Conservation (phyloP, 2,797 vertebrate species). For the Mycteria americana region DNA sequence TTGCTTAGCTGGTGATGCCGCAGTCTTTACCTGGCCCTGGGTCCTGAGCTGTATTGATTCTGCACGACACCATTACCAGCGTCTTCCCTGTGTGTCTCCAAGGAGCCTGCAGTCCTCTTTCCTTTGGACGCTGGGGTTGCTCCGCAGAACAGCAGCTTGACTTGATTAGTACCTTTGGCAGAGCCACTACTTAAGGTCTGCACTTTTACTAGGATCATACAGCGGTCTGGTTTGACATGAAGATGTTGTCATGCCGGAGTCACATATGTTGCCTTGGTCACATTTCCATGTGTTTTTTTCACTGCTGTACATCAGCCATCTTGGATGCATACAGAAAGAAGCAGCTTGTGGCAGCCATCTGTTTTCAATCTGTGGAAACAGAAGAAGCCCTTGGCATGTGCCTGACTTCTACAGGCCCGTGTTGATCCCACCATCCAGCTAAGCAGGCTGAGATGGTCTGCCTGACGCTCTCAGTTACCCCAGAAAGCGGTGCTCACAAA, state of each 20-base stretch:
- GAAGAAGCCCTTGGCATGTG: not conserved
- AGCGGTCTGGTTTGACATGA: not conserved
- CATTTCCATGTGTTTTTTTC: not conserved
- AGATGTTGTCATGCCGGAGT: not conserved
- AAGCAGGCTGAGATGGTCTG: not conserved
- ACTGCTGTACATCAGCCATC: not conserved
- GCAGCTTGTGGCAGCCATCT: not conserved
- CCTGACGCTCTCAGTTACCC: not conserved
- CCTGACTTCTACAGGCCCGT: not conserved
- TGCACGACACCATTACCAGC: not conserved
- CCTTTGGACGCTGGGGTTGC: not conserved
- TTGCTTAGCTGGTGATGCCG: not conserved
- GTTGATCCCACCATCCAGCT: not conserved
- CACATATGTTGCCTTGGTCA: not conserved
- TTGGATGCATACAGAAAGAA: not conserved
- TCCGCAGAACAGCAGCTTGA: not conserved
- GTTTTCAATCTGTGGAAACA: not conserved
- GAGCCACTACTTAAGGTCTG: not conserved
- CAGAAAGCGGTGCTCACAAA: not conserved
- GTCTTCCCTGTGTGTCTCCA: not conserved
- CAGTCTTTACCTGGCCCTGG: not conserved
- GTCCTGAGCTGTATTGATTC: not conserved
- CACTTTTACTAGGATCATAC: not conserved
- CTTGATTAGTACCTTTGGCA: not conserved
- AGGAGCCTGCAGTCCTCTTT: not conserved